Conservation (phyloP, 2,888 invertebrate species). For the Drosophila quasianomalipes region DNA sequence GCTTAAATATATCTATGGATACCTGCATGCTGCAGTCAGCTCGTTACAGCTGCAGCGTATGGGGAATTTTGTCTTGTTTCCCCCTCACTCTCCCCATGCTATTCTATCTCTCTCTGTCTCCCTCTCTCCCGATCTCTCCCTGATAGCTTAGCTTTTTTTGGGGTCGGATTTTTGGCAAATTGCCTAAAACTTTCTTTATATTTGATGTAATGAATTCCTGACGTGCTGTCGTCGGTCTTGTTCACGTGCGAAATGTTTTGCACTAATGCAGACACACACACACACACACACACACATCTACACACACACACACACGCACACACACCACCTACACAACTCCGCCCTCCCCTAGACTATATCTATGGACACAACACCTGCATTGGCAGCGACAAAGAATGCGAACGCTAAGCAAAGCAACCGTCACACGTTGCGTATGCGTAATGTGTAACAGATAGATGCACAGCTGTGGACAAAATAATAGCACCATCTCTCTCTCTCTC, state of each 20-base stretch:
- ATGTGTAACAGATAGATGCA: slow-evolving; percentile 66
- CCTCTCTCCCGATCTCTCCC: background rate
- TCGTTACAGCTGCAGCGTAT: slow-evolving; percentile 66
- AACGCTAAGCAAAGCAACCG: slow-evolving; percentile 31
- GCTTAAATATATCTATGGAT: slow-evolving; percentile 35
- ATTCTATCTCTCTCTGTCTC: background rate
- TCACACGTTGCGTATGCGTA: slow-evolving; percentile 72
- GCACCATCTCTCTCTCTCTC: background rate
- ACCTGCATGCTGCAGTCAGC: slow-evolving; percentile 73
- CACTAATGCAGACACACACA: slow-evolving; percentile 44
- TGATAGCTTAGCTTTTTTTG: slow-evolving; percentile 13
- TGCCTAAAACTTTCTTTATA: slow-evolving; percentile 81
- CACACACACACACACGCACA: background rate
- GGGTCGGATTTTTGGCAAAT: slow-evolving; percentile 69
- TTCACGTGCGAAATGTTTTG: slow-evolving; percentile 49
- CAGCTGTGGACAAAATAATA: background rate
- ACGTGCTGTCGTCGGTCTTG: slow-evolving; percentile 54
- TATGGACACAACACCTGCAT: slow-evolving; percentile 55
- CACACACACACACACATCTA: background rate
- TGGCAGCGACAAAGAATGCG: slow-evolving; percentile 27
- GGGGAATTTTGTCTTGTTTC: slow-evolving; percentile 40
- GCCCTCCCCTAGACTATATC: background rate
- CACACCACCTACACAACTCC: background rate
- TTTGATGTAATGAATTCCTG: slow-evolving; percentile 80
- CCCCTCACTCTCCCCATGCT: background rate